Conservation (phyloP, 2,888 invertebrate genomes). For the Tachystola acroxantha region DNA sequence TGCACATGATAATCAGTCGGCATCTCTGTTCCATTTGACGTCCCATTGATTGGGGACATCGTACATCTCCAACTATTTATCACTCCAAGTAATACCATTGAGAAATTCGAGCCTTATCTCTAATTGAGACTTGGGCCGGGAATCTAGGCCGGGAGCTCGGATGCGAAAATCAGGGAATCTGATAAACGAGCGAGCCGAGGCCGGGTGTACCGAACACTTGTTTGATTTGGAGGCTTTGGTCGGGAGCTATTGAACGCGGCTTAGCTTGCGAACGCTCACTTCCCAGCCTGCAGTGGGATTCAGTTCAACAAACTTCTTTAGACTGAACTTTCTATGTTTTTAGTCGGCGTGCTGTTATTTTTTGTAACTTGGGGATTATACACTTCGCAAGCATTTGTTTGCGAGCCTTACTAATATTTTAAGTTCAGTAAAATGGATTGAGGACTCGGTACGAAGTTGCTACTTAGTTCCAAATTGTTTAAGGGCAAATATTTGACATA, state of each 20-base stretch:
- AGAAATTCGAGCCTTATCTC: conserved; percentile 26
- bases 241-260: conserved; percentile 25
- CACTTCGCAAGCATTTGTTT: too few relatives aligned
- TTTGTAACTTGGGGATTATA: too few relatives aligned
- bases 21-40: too few relatives aligned
- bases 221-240: conserved; percentile 35
- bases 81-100: neutral
- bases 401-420: too few relatives aligned
- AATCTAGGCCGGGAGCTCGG: conserved; percentile 23
- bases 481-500: too few relatives aligned
- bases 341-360: too few relatives aligned
- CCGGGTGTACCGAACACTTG: conserved; percentile 43
- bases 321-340: too few relatives aligned
- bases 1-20: too few relatives aligned
- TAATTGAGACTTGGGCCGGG: conserved; percentile 32
- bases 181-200: conserved; percentile 29
- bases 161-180: conserved; percentile 35
- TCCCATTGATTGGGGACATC: too few relatives aligned
- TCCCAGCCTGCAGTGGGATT: conserved; percentile 20
- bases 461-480: too few relatives aligned
- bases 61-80: neutral
- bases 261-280: conserved; percentile 35
- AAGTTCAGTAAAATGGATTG: too few relatives aligned
- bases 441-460: too few relatives aligned
- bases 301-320: neutral